These are phyloP conservation scores for Octonoba sinensis DNA, from an alignment of 2,888 invertebrate species.

Conservation along the genomic window DNA sequence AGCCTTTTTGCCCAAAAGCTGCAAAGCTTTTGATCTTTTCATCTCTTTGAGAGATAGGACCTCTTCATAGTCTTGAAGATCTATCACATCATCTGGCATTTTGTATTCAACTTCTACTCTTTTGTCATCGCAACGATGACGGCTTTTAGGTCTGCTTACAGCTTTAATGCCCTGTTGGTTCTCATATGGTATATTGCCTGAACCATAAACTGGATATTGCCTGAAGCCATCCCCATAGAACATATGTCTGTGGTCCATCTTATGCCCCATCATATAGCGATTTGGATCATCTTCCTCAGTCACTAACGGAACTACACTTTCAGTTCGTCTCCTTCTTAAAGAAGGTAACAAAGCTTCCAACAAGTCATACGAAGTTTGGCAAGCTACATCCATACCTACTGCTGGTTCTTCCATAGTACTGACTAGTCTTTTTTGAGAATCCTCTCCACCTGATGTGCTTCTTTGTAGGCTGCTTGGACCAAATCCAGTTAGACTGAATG, in stretches of 20 bases:
- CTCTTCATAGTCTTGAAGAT: slow-evolving; percentile 42
- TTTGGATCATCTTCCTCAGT: slow-evolving; percentile 49
- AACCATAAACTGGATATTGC: slow-evolving; percentile 35
- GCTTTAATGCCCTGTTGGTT: not conserved
- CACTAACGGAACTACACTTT: slow-evolving; percentile 39
- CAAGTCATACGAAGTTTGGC: slow-evolving; percentile 66
- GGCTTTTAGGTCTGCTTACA: slow-evolving; percentile 16
- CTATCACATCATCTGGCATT: slow-evolving; percentile 38
- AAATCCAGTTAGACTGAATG: slow-evolving; percentile 39
- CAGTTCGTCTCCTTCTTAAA: slow-evolving; percentile 55
- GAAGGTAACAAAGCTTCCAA: slow-evolving; percentile 65
- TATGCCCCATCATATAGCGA: not conserved
- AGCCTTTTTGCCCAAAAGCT: slow-evolving; percentile 47
- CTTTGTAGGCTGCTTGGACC: slow-evolving; percentile 39
- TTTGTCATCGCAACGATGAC: slow-evolving; percentile 8
- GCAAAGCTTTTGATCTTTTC: slow-evolving; percentile 46
- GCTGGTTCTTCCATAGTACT: slow-evolving; percentile 48
- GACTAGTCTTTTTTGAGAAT: slow-evolving; percentile 52
- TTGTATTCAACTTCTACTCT: slow-evolving; percentile 60
- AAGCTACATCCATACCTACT: slow-evolving; percentile 50
- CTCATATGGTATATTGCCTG: slow-evolving; percentile 24
- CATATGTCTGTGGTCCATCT: slow-evolving; percentile 25
- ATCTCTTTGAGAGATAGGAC: slow-evolving; percentile 49
- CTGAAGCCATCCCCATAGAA: slow-evolving; percentile 28
- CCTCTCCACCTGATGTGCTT: slow-evolving; percentile 64